Evolutionary conservation across 2,113 vertebrate genomes (phyloP).

Genomic region (Muscicapa adusta): DNA sequence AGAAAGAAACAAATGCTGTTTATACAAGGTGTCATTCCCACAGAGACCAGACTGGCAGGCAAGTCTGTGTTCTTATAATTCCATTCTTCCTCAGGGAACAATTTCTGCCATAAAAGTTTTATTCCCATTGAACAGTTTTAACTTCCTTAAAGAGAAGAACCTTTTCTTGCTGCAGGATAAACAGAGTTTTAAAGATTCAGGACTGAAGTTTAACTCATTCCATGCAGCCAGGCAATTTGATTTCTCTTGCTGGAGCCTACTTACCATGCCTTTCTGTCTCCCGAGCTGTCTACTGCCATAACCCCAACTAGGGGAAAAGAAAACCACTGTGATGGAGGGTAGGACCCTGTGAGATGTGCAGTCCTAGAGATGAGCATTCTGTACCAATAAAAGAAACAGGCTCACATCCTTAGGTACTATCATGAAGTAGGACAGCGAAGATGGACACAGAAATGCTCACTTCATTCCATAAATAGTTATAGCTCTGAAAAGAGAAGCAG

Average conservation of each 20-base stretch:
- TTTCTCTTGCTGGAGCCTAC: not conserved
- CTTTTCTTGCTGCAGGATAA: not conserved
- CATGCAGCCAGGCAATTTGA: not conserved
- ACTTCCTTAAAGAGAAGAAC: not conserved
- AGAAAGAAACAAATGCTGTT: not conserved
- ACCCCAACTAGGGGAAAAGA: not conserved
- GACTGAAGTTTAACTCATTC: not conserved
- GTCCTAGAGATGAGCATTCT: not conserved
- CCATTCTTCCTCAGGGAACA: not conserved
- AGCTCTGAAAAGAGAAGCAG: not conserved
- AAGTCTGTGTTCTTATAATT: not conserved
- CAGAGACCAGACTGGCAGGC: not conserved
- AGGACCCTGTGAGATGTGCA: not conserved
- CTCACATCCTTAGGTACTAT: not conserved
- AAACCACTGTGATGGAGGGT: not conserved
- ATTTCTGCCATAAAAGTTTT: not conserved
- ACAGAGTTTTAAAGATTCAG: not conserved
- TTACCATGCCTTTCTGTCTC: not conserved
- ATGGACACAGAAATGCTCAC: not conserved
- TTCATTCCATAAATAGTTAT: not conserved
- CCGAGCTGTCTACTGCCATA: not conserved
- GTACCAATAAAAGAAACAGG: not conserved
- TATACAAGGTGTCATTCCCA: conserved; percentile 4
- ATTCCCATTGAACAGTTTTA: not conserved
- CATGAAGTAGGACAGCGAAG: not conserved